phyloP scores from a whole-genome alignment of 2,888 invertebrate species.

The Melolontha melolontha region DNA sequence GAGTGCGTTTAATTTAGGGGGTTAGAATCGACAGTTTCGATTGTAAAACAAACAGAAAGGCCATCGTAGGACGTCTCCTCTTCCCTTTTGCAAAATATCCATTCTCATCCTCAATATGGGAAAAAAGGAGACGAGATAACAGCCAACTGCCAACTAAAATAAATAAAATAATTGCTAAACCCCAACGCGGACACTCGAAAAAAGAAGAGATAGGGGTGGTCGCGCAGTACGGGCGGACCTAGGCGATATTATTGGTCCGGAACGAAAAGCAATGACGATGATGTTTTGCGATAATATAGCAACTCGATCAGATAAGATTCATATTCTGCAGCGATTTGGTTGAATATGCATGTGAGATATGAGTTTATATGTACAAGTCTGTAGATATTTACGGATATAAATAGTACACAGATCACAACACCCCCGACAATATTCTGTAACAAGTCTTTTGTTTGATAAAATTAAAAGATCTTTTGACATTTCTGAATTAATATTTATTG shows the following conservation, averaged over 20 bases:
- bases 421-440: no score
- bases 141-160: conserved; percentile 58
- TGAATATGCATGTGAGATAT: neutral
- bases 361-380: neutral
- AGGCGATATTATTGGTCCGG: conserved; percentile 18
- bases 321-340: conserved; percentile 16
- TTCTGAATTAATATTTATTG: no score
- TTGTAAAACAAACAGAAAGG: conserved; percentile 38
- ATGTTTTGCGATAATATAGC: conserved; percentile 32
- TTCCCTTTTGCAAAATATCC: conserved; percentile 32
- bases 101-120: conserved; percentile 54
- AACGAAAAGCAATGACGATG: conserved; percentile 29
- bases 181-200: conserved; percentile 47
- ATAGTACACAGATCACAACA: no score
- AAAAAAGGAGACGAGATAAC: conserved; percentile 49
- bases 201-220: conserved; percentile 52
- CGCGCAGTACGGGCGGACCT: conserved; percentile 5
- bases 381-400: neutral
- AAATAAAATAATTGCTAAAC: conserved; percentile 59
- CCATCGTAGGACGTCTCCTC: neutral
- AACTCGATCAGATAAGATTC: conserved; percentile 40
- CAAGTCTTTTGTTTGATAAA: no score
- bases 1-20: conserved; percentile 28
- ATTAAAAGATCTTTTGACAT: no score
- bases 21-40: conserved; percentile 21